Conservation (phyloP, 2,113 vertebrate species). For the Bagarius yarrelli region DNA sequence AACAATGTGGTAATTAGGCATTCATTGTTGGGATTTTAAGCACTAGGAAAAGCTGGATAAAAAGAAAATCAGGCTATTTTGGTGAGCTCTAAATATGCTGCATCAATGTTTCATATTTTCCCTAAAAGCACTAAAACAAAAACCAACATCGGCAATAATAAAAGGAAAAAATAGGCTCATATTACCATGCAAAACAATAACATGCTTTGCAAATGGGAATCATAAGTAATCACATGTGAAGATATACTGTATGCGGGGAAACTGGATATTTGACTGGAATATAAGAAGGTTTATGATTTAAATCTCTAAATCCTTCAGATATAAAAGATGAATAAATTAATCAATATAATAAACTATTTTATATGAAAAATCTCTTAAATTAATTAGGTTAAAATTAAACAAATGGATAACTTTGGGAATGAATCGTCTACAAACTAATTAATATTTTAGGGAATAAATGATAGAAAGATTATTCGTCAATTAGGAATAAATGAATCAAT, state of each 20-base stretch:
- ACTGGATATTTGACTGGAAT: not conserved
- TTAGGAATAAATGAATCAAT: not conserved
- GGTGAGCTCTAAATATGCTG: constrained; percentile 50
- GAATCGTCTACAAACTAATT: not conserved
- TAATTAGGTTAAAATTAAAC: not conserved
- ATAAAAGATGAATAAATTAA: not conserved
- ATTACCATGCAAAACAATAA: not conserved
- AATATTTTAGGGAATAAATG: not conserved
- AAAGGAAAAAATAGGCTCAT: constrained; percentile 37
- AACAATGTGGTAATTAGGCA: constrained; percentile 53
- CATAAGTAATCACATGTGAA: not conserved
- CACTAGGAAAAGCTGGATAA: constrained; percentile 44
- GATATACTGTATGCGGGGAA: not conserved
- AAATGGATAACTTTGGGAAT: no score
- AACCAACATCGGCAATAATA: constrained; percentile 43
- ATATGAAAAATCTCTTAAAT: not conserved
- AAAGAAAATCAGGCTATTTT: constrained; percentile 38
- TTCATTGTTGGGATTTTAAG: constrained; percentile 61
- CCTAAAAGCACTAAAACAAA: constrained; percentile 38
- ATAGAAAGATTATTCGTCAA: not conserved
- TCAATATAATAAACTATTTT: not conserved
- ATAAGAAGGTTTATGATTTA: not conserved
- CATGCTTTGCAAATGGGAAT: not conserved
- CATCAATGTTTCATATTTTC: constrained; percentile 65
- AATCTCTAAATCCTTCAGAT: not conserved